Percentiles rank a stretch among this genome's conserved stretches.
phyloP scores from a whole-genome alignment of 2,888 invertebrate genomes.

The Cheilosia scutellata region DNA sequence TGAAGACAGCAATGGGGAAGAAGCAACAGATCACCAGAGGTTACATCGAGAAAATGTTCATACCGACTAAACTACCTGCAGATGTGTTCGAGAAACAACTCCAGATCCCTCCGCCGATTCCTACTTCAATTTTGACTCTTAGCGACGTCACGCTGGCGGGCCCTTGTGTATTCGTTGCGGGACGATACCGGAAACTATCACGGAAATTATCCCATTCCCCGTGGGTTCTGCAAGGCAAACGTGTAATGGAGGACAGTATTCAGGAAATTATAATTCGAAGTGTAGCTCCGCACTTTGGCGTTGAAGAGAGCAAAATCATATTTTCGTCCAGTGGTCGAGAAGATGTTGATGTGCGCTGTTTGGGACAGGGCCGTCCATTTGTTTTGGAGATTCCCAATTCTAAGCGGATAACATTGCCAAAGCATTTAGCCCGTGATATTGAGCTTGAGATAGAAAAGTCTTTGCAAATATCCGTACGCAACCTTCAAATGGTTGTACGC shows the following conservation, averaged over 20 bases:
- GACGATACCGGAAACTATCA: conserved; percentile 92
- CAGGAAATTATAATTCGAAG: conserved; percentile 93
- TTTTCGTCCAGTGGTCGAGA: conserved; percentile 97
- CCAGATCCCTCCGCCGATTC: conserved; percentile 85
- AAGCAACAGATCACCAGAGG: conserved; percentile 87
- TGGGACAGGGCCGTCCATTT: conserved; percentile 97
- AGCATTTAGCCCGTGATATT: conserved; percentile 85
- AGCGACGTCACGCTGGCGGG: conserved; percentile 80
- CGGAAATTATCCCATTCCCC: conserved; percentile 96
- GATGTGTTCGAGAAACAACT: conserved; percentile 85
- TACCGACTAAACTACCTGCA: conserved; percentile 84
- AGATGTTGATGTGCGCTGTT: conserved; percentile 97
- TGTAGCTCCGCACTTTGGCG: conserved; percentile 86
- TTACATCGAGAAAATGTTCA: conserved; percentile 86
- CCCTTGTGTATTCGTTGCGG: conserved; percentile 83
- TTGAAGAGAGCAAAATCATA: conserved; percentile 85
- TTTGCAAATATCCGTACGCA: conserved; percentile 86
- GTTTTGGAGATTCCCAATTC: conserved; percentile 93
- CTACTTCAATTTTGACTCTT: conserved; percentile 79
- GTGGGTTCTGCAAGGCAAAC: conserved; percentile 93
- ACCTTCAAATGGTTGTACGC: conserved; percentile 88
- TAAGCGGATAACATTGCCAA: conserved; percentile 85
- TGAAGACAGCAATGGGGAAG: conserved; percentile 77
- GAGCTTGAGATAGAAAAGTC: conserved; percentile 86
- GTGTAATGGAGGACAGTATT: conserved; percentile 93